Conservation (phyloP, 2,888 invertebrate species). For the Ectemnius cavifrons region DNA sequence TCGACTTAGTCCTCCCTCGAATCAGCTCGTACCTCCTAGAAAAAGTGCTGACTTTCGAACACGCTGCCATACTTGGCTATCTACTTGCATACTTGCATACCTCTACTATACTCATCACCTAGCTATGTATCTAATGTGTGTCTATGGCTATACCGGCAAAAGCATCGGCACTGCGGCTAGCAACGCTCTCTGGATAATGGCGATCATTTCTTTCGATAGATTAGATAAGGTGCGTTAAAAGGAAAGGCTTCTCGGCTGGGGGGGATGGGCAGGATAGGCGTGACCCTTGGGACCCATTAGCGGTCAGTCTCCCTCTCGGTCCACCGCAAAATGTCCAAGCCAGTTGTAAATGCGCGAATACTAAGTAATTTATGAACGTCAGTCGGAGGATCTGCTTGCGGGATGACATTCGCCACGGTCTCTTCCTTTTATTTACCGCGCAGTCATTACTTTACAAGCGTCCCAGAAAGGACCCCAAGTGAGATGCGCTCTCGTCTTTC, state of each 20-base stretch:
- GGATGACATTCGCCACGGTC: constrained; percentile 55
- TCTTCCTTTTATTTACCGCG: constrained; percentile 40
- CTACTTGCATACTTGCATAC: too few relatives aligned
- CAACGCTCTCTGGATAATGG: too few relatives aligned
- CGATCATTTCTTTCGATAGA: not conserved
- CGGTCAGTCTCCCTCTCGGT: constrained; percentile 64
- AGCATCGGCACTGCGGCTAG: too few relatives aligned
- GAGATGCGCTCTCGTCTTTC: constrained; percentile 2
- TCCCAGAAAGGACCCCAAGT: constrained; percentile 17
- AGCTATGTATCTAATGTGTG: too few relatives aligned
- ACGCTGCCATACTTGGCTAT: too few relatives aligned
- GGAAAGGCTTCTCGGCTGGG: constrained; percentile 11
- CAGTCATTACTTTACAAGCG: constrained; percentile 62
- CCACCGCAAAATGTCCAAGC: constrained; percentile 67
- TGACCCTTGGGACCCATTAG: constrained; percentile 67
- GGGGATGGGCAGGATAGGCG: constrained; percentile 43
- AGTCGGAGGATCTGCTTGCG: constrained; percentile 52
- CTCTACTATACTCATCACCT: too few relatives aligned
- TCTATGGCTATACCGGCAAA: too few relatives aligned
- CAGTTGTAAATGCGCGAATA: constrained; percentile 59
- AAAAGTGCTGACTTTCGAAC: too few relatives aligned
- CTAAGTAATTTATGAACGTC: constrained; percentile 69
- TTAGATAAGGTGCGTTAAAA: constrained; percentile 1
- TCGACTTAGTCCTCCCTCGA: not conserved
- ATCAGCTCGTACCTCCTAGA: too few relatives aligned